Conservation (phyloP, 92 coral and sea anemone species). For the Blastomussa wellsi region DNA sequence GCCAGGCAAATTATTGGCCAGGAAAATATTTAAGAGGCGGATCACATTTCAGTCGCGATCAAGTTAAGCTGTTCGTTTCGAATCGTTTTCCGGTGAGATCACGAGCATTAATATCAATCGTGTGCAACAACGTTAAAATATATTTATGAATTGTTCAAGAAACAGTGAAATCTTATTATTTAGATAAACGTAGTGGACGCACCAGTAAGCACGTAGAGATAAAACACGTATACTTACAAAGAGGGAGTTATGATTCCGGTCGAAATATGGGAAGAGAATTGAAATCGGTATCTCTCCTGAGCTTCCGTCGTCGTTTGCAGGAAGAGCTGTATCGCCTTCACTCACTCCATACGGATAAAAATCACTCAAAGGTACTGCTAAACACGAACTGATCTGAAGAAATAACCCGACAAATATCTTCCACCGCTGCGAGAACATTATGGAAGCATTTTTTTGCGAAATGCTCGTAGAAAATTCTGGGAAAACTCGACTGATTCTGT, state of each 20-base stretch:
- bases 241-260: constrained; percentile 64
- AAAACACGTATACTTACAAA: constrained; percentile 51
- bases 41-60: neutral
- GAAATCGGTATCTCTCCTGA: constrained; percentile 62
- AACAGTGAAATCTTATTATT: neutral
- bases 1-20: neutral
- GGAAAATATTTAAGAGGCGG: neutral
- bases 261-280: constrained; percentile 72
- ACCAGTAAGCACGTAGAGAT: neutral
- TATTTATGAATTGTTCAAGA: neutral
- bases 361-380: constrained; percentile 43
- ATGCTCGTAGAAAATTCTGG: neutral
- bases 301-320: constrained; percentile 68
- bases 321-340: constrained; percentile 49
- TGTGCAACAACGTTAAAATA: neutral
- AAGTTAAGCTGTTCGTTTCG: neutral
- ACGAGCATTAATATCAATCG: neutral
- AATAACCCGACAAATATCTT: neutral
- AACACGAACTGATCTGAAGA: constrained; percentile 1
- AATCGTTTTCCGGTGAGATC: neutral
- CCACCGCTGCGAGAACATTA: neutral
- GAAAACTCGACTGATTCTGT: neutral
- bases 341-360: constrained; percentile 69
- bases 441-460: neutral
- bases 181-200: neutral